A percentile compares a stretch with the other conserved stretches of the same genome.
Evolutionary conservation across 2,888 invertebrate species (phyloP).

Genomic region (Polyommatus icarus): DNA sequence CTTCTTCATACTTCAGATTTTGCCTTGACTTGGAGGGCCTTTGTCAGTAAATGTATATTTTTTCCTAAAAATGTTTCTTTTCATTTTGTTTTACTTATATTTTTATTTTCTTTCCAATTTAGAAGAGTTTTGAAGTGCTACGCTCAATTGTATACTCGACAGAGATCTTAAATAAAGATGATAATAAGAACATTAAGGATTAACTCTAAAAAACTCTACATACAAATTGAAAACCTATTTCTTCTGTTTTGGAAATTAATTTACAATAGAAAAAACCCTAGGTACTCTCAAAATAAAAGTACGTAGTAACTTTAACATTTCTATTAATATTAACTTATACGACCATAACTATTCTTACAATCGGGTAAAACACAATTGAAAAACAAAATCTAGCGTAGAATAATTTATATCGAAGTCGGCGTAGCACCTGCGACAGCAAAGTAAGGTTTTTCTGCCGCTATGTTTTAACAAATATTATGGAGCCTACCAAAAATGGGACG

Average conservation of each 20-base stretch:
- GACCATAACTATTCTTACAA: neutral
- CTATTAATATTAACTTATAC: too few species aligned
- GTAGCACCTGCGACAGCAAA: neutral
- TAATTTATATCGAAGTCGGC: neutral
- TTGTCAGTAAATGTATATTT: conserved; percentile 33
- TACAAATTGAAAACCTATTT: neutral
- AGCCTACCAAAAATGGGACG: neutral
- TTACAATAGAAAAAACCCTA: too few species aligned
- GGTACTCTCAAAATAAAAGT: too few species aligned
- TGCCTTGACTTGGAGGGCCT: conserved; percentile 36
- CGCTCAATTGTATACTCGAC: neutral
- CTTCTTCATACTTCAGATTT: conserved; percentile 32
- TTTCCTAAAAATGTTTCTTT: neutral
- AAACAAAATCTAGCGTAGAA: neutral
- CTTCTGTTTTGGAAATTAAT: too few species aligned
- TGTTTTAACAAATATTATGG: neutral
- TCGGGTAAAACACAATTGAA: neutral
- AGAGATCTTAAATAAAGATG: neutral
- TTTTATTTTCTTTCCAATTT: neutral
- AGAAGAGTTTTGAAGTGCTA: neutral
- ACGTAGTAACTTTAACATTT: too few species aligned
- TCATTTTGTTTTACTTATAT: neutral
- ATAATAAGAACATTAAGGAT: too few species aligned
- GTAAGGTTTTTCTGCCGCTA: neutral
- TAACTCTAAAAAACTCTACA: neutral